These are phyloP conservation scores for Teleogryllus oceanicus DNA, from an alignment of 2,888 invertebrate species.

Conservation along the genomic window DNA sequence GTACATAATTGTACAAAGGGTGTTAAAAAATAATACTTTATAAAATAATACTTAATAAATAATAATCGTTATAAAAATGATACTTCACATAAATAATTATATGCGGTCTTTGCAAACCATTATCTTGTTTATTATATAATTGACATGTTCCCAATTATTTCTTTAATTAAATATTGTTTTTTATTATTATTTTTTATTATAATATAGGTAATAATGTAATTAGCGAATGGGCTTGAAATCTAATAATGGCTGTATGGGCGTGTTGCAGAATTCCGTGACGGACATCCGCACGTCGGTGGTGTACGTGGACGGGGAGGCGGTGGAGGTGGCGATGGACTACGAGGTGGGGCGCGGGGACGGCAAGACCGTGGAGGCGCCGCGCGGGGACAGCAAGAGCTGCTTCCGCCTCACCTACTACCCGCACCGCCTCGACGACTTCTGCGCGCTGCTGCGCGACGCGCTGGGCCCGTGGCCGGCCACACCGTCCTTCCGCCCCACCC, in stretches of 20 bases:
- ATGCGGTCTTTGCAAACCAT: too few relatives aligned
- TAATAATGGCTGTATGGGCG: conserved; percentile 35
- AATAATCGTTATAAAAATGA: too few relatives aligned
- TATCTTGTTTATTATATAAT: neutral
- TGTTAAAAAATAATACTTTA: too few relatives aligned
- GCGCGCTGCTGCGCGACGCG: conserved; percentile 63
- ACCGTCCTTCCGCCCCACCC: conserved; percentile 67
- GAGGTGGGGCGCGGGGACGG: conserved; percentile 56
- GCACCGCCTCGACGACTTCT: conserved; percentile 70
- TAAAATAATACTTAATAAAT: too few relatives aligned
- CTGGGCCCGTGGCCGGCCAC: conserved; percentile 64
- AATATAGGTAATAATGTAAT: too few relatives aligned
- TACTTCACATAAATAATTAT: too few relatives aligned
- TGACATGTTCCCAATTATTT: neutral
- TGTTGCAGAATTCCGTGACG: conserved; percentile 68
- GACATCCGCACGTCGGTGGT: conserved; percentile 83
- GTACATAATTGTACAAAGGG: too few relatives aligned
- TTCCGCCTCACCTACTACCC: conserved; percentile 88
- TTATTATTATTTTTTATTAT: conserved; percentile 34
- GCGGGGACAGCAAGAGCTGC: conserved; percentile 55
- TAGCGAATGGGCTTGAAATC: neutral
- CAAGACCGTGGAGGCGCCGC: conserved; percentile 46
- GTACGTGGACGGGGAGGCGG: conserved; percentile 70
- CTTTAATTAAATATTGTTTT: conserved; percentile 28
- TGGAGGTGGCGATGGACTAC: conserved; percentile 79